phyloP scores from a whole-genome alignment of 2,113 vertebrate genomes.

The Plotosus lineatus region DNA sequence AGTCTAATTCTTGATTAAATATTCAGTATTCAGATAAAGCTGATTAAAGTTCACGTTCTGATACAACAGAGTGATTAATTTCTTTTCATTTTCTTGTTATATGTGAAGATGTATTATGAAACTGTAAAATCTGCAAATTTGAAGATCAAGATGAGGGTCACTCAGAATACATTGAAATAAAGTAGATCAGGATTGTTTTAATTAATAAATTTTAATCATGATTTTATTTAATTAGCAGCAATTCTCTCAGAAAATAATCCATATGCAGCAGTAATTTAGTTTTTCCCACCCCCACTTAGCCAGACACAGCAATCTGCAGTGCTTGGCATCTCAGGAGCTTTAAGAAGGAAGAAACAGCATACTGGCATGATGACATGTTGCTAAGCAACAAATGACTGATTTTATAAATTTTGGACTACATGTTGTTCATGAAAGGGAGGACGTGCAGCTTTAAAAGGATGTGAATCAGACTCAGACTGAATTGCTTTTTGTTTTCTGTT shows the following conservation, averaged over 20 bases:
- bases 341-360: slow-evolving; percentile 38
- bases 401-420: slow-evolving; percentile 47
- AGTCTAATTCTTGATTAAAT: no score
- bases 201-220: background rate
- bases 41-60: background rate
- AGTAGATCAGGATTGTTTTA: background rate
- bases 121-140: background rate
- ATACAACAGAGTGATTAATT: background rate
- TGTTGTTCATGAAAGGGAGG: slow-evolving; percentile 47
- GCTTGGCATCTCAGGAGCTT: slow-evolving; percentile 39
- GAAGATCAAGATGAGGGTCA: background rate
- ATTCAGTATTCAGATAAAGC: background rate
- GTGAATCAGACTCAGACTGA: slow-evolving; percentile 24
- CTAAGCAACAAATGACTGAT: slow-evolving; percentile 54
- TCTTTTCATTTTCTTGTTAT: background rate
- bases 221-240: background rate
- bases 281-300: slow-evolving; percentile 21
- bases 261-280: slow-evolving; percentile 16
- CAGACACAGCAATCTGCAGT: slow-evolving; percentile 22
- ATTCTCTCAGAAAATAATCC: background rate
- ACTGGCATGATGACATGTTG: slow-evolving; percentile 50
- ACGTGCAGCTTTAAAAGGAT: slow-evolving; percentile 34
- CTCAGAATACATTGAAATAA: background rate
- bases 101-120: background rate
- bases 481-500: background rate